Conservation (phyloP, 2,888 invertebrate genomes). For the Beris chalybata region DNA sequence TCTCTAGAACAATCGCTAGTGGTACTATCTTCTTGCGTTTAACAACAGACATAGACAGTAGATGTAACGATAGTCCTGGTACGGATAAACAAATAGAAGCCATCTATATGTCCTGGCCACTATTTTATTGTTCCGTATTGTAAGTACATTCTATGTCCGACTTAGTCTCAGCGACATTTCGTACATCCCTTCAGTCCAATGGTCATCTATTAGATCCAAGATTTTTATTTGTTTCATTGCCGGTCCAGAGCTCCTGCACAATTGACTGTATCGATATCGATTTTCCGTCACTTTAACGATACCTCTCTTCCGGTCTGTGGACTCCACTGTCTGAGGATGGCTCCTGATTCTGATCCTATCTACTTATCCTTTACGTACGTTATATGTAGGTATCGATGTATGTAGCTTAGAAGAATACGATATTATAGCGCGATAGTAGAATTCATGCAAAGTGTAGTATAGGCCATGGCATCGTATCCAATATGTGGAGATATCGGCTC, state of each 20-base stretch:
- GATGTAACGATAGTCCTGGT: not conserved
- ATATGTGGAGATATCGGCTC: not conserved
- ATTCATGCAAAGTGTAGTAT: not conserved
- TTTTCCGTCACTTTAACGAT: slow-evolving; percentile 33
- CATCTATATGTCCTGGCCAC: not conserved
- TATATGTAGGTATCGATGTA: not conserved
- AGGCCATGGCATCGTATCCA: not conserved
- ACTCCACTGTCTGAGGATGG: not conserved
- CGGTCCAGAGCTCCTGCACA: slow-evolving; percentile 21
- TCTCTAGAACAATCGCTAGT: slow-evolving; percentile 4
- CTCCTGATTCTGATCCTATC: not conserved
- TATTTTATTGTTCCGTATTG: slow-evolving; percentile 3
- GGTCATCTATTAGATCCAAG: slow-evolving; percentile 34
- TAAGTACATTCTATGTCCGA: not conserved
- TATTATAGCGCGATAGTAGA: not conserved
- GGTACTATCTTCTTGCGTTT: not conserved
- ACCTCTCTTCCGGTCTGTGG: slow-evolving; percentile 5
- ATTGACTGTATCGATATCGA: slow-evolving; percentile 36
- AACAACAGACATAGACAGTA: not conserved
- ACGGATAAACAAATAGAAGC: slow-evolving; percentile 29
- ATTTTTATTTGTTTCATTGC: slow-evolving; percentile 35
- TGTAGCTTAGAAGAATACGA: not conserved
- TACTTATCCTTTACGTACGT: not conserved
- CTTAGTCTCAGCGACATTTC: not conserved
- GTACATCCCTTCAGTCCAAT: slow-evolving; percentile 14